These are phyloP conservation scores for Drosophila robusta DNA, from an alignment of 2,888 invertebrate species.

Conservation along the genomic window DNA sequence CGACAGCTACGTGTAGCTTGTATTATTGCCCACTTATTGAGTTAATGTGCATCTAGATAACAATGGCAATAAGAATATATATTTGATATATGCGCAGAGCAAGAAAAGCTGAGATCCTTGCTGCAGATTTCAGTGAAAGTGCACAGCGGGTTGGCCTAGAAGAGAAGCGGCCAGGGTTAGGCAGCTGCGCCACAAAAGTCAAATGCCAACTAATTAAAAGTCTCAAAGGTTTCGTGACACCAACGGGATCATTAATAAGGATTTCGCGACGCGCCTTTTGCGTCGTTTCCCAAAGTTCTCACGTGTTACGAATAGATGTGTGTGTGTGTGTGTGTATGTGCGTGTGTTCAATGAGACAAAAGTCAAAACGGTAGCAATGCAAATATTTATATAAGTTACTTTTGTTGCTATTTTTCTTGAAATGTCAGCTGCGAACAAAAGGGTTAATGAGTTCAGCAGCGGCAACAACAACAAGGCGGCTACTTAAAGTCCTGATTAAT, in stretches of 20 bases:
- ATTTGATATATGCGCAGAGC: slow-evolving; percentile 53
- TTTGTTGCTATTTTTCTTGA: slow-evolving; percentile 58
- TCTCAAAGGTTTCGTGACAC: slow-evolving; percentile 50
- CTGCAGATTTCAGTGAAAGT: slow-evolving; percentile 42
- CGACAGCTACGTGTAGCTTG: slow-evolving; percentile 38
- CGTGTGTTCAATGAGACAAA: slow-evolving; percentile 48
- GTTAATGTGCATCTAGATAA: slow-evolving; percentile 73
- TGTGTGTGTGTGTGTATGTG: slow-evolving; percentile 16
- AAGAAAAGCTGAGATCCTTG: slow-evolving; percentile 32
- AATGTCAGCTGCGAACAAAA: slow-evolving; percentile 78
- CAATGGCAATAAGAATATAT: slow-evolving; percentile 47
- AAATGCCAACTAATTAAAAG: slow-evolving; percentile 70
- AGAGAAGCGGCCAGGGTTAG: slow-evolving; percentile 7
- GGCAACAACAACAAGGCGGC: slow-evolving; percentile 44
- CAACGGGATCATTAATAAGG: slow-evolving; percentile 74
- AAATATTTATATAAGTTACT: slow-evolving; percentile 76
- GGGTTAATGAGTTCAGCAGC: slow-evolving; percentile 82
- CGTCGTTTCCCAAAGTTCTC: slow-evolving; percentile 50
- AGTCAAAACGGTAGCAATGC: slow-evolving; percentile 59
- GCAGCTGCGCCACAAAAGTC: slow-evolving; percentile 50
- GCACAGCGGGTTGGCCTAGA: slow-evolving; percentile 55
- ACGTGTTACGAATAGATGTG: slow-evolving; percentile 39
- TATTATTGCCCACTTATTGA: slow-evolving; percentile 75
- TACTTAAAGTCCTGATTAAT: slow-evolving; percentile 77
- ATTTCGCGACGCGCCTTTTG: slow-evolving; percentile 54